Conservation (phyloP, 2,113 vertebrate genomes). For the Gymnocephalus cernua region DNA sequence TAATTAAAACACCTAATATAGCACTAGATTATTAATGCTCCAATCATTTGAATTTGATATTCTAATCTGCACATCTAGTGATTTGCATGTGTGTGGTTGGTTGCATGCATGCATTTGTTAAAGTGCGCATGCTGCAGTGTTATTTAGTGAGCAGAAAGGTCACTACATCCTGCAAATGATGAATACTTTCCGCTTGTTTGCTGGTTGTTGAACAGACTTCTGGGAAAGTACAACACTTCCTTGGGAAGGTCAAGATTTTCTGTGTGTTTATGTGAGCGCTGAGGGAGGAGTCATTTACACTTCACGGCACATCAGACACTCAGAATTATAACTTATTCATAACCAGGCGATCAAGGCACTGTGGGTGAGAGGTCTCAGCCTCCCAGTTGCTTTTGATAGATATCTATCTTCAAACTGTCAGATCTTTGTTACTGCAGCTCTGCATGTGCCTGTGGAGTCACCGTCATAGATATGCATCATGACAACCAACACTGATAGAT, state of each 20-base stretch:
- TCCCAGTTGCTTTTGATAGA: constrained; percentile 52
- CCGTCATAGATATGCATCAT: constrained; percentile 48
- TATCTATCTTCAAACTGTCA: constrained; percentile 46
- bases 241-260: constrained; percentile 46
- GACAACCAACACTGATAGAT: constrained; percentile 23
- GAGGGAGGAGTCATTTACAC: constrained; percentile 55
- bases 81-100: not conserved
- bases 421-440: constrained; percentile 62
- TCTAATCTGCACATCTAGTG: not conserved
- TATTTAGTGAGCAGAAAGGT: constrained; percentile 37
- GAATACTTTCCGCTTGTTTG: constrained; percentile 67
- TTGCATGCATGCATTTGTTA: not conserved
- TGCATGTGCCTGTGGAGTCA: constrained; percentile 2
- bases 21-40: not conserved
- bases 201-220: constrained; percentile 48
- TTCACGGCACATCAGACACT: constrained; percentile 52
- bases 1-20: not conserved
- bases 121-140: not conserved
- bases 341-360: constrained; percentile 19
- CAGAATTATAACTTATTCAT: constrained; percentile 64
- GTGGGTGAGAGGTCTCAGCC: constrained; percentile 42
- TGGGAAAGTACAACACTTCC: constrained; percentile 64
- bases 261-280: constrained; percentile 46
- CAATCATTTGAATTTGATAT: not conserved
- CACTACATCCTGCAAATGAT: constrained; percentile 62